Conservation (phyloP, 2,113 vertebrate genomes). For the Camelus dromedarius region DNA sequence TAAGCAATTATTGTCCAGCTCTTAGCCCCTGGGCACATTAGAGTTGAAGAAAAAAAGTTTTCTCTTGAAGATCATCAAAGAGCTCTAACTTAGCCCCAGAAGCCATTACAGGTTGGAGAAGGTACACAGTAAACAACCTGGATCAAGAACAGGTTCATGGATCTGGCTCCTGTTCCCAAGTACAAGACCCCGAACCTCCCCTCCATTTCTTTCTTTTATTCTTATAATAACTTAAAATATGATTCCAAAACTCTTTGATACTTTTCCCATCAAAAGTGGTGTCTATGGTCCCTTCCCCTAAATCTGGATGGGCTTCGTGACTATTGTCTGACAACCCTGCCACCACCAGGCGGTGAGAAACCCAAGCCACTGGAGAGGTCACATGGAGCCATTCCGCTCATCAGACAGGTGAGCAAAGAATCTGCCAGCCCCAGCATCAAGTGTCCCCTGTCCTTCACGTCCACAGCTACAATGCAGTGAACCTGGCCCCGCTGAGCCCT, state of each 20-base stretch:
- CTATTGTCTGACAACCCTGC: background rate
- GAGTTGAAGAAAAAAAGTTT: background rate
- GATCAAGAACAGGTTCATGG: background rate
- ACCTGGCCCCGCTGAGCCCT: fast-evolving
- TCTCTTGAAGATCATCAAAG: background rate
- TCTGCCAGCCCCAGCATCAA: background rate
- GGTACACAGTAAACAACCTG: background rate
- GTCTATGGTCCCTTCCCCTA: background rate
- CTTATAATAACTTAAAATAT: background rate
- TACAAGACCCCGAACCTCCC: background rate
- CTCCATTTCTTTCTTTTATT: background rate
- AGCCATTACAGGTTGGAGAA: background rate
- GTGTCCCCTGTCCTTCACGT: background rate
- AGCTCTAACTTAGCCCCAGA: background rate
- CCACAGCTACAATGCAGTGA: background rate
- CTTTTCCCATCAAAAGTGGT: background rate
- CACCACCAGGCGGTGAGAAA: background rate
- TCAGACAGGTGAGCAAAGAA: background rate
- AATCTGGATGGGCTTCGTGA: background rate
- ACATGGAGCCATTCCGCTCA: background rate
- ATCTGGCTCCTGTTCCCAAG: background rate
- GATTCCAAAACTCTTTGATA: background rate
- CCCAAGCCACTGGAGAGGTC: background rate
- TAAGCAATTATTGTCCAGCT: background rate
- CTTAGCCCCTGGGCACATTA: background rate